Percentiles rank a stretch among this genome's conserved stretches.
Conservation (phyloP, 2,113 vertebrate genomes). For the Pholis gunnellus region DNA sequence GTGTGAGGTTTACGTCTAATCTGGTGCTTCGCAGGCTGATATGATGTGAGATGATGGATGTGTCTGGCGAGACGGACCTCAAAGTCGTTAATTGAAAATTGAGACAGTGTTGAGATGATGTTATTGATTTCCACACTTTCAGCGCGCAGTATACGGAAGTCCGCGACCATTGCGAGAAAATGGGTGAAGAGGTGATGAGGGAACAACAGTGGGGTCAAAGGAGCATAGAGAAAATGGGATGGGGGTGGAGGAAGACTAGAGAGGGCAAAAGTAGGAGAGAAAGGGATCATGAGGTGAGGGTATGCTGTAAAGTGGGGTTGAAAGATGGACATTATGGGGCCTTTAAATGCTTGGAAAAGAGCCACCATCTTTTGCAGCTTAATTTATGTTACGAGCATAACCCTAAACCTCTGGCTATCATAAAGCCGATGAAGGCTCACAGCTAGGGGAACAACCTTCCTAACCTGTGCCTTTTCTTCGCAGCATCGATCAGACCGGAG, state of each 20-base stretch:
- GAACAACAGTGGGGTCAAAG: slow-evolving; percentile 56
- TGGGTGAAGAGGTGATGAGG: slow-evolving; percentile 53
- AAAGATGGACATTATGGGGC: slow-evolving; percentile 47
- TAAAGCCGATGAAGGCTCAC: slow-evolving; percentile 48
- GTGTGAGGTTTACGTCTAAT: slow-evolving; percentile 44
- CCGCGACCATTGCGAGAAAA: slow-evolving; percentile 8
- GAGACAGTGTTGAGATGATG: slow-evolving; percentile 75
- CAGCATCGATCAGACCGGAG: slow-evolving; percentile 60
- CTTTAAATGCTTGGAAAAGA: slow-evolving; percentile 47
- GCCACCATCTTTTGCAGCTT: slow-evolving; percentile 4
- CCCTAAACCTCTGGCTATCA: slow-evolving; percentile 39
- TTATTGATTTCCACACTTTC: slow-evolving; percentile 76
- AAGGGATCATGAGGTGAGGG: slow-evolving; percentile 24
- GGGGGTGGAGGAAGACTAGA: slow-evolving; percentile 10
- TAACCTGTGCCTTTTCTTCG: slow-evolving; percentile 38
- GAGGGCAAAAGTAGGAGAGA: slow-evolving; percentile 1
- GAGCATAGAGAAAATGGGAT: slow-evolving; percentile 25
- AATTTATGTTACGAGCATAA: slow-evolving; percentile 24
- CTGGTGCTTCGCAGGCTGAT: slow-evolving; percentile 38
- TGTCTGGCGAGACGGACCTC: slow-evolving; percentile 69
- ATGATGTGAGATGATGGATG: slow-evolving; percentile 65
- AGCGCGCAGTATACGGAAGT: slow-evolving; percentile 15
- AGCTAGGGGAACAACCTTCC: slow-evolving; percentile 23
- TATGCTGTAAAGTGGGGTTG: slow-evolving; percentile 42
- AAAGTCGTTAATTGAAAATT: slow-evolving; percentile 77